A percentile compares a stretch with the other conserved stretches of the same genome.
Conservation (phyloP, 92 coral and sea anemone species). For the Ricordea florida region DNA sequence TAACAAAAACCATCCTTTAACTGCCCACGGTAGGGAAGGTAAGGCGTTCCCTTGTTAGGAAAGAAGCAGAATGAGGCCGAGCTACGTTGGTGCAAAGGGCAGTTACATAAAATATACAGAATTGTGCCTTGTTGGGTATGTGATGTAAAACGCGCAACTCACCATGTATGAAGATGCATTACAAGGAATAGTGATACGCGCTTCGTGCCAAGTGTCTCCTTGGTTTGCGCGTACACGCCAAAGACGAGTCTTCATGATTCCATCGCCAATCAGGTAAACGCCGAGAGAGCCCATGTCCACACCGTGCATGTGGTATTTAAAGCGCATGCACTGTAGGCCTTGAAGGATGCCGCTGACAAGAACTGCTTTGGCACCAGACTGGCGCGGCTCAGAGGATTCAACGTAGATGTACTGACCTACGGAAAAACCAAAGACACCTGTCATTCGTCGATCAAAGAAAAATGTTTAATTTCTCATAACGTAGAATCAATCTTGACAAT, state of each 20-base stretch:
- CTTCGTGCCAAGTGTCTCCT: slow-evolving; percentile 85
- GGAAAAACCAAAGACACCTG: background rate
- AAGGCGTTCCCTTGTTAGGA: too few species aligned
- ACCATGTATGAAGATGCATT: slow-evolving; percentile 72
- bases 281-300: slow-evolving; percentile 71
- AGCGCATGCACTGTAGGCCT: slow-evolving; percentile 86
- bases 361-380: slow-evolving; percentile 71
- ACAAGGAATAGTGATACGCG: slow-evolving; percentile 66
- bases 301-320: slow-evolving; percentile 89
- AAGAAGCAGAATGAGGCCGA: too few species aligned
- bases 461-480: too few species aligned
- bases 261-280: slow-evolving; percentile 81
- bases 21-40: too few species aligned
- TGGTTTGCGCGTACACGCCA: slow-evolving; percentile 84
- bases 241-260: slow-evolving; percentile 54
- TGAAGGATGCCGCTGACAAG: slow-evolving; percentile 77
- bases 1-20: too few species aligned
- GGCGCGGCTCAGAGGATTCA: slow-evolving; percentile 91
- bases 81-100: too few species aligned
- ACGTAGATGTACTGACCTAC: slow-evolving; percentile 84
- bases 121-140: background rate
- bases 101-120: background rate
- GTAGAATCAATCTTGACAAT: too few species aligned
- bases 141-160: too few species aligned
- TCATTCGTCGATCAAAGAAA: background rate